Conservation (phyloP, 2,113 vertebrate genomes). For the Eptesicus fuscus region DNA sequence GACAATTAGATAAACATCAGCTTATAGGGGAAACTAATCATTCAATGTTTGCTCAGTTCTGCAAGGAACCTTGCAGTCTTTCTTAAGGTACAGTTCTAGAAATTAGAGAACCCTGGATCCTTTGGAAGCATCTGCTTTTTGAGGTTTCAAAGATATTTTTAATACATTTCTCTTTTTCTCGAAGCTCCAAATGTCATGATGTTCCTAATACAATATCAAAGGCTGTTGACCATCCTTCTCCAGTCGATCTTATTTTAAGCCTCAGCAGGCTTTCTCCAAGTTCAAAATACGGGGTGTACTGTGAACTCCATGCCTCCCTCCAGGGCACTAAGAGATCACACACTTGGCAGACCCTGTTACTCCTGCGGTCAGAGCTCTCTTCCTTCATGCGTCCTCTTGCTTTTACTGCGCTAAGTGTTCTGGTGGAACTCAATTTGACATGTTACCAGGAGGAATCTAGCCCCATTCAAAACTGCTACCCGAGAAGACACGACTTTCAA, state of each 20-base stretch:
- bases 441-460: background rate
- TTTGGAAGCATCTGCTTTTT: background rate
- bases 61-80: background rate
- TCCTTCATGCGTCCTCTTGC: background rate
- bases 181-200: background rate
- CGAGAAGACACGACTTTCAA: background rate
- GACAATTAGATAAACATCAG: background rate
- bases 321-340: background rate
- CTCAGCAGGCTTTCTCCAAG: background rate
- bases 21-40: background rate
- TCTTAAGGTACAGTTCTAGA: background rate
- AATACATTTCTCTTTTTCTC: background rate
- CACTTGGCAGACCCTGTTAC: background rate
- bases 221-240: background rate
- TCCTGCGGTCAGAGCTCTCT: background rate
- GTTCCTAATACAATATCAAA: background rate
- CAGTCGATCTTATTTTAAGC: background rate
- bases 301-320: background rate
- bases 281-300: background rate
- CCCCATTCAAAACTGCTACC: background rate
- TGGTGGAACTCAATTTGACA: background rate
- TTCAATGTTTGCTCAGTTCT: background rate
- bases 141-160: slow-evolving; percentile 12
- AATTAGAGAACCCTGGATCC: background rate
- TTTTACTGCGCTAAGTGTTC: background rate